These are phyloP conservation scores for Eleginops maclovinus DNA, from an alignment of 2,113 vertebrate genomes.

Conservation along the genomic window DNA sequence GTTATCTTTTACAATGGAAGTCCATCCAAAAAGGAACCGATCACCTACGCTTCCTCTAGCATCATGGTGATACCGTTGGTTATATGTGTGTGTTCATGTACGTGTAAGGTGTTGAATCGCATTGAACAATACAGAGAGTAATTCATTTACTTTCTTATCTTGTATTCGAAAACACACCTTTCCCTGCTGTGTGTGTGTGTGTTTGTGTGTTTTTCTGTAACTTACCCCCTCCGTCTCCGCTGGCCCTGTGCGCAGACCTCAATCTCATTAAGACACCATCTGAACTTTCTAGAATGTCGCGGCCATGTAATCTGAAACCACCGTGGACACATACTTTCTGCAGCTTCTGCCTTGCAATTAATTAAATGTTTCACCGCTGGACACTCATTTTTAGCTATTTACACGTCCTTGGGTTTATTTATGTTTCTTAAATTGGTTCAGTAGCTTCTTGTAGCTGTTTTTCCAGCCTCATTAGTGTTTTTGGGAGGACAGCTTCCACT, in stretches of 20 bases:
- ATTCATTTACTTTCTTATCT: constrained; percentile 46
- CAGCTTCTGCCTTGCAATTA: constrained; percentile 11
- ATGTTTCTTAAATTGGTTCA: neutral
- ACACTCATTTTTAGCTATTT: constrained; percentile 22
- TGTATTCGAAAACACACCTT: constrained; percentile 22
- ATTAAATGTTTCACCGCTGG: constrained; percentile 30
- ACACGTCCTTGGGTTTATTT: neutral
- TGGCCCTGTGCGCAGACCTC: constrained; percentile 40
- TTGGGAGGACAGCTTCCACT: neutral
- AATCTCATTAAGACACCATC: constrained; percentile 70
- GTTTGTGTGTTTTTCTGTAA: neutral
- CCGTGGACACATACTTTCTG: constrained; percentile 17
- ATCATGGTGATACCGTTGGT: constrained; percentile 43
- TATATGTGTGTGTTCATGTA: constrained; percentile 2
- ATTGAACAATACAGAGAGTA: constrained; percentile 22
- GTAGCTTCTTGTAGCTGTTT: neutral
- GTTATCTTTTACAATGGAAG: constrained; percentile 54
- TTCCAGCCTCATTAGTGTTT: constrained; percentile 14
- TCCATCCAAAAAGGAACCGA: constrained; percentile 58
- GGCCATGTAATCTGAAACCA: constrained; percentile 57
- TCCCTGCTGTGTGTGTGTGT: neutral
- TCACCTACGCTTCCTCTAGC: constrained; percentile 57
- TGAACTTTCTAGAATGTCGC: constrained; percentile 76
- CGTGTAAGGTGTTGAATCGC: constrained; percentile 49
- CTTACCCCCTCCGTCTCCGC: neutral